These are phyloP conservation scores for Hemaris fuciformis DNA, from an alignment of 2,888 invertebrate species.

Conservation along the genomic window DNA sequence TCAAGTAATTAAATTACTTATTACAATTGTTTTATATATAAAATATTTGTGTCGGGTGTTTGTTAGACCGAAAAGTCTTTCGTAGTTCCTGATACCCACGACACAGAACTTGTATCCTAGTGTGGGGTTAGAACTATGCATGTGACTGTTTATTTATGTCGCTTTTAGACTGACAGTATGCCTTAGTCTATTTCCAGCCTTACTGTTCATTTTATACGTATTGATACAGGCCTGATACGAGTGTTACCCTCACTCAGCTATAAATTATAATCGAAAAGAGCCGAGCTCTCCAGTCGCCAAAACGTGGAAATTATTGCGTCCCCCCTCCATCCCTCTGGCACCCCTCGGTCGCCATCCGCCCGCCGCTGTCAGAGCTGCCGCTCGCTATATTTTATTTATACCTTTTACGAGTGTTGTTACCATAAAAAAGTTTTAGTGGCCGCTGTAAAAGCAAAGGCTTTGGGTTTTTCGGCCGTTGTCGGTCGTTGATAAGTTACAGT, in stretches of 20 bases:
- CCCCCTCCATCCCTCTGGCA: constrained; percentile 28
- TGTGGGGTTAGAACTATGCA: no score
- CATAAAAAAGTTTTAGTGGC: constrained; percentile 74
- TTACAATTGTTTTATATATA: no score
- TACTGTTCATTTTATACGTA: constrained; percentile 5
- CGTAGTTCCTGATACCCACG: no score
- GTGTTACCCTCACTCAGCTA: constrained; percentile 56
- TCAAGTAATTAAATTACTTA: no score
- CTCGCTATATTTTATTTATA: constrained; percentile 71
- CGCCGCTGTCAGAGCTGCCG: constrained; percentile 60
- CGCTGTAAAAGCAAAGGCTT: constrained; percentile 65
- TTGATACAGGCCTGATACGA: constrained; percentile 36
- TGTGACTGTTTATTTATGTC: no score
- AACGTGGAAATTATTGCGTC: constrained; percentile 71
- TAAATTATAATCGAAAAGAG: constrained; percentile 77
- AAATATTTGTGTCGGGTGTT: no score
- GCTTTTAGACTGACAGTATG: no score
- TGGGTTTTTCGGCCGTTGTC: constrained; percentile 44
- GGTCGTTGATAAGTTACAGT: constrained; percentile 50
- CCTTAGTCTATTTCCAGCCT: background rate
- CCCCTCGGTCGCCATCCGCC: background rate
- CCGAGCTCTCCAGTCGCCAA: constrained; percentile 67
- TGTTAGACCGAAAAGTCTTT: no score
- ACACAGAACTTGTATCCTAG: no score
- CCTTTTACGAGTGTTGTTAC: constrained; percentile 74